A percentile compares a stretch with the other conserved stretches of the same genome.
phyloP scores from a whole-genome alignment of 2,113 vertebrate genomes.

The Mastomys coucha region DNA sequence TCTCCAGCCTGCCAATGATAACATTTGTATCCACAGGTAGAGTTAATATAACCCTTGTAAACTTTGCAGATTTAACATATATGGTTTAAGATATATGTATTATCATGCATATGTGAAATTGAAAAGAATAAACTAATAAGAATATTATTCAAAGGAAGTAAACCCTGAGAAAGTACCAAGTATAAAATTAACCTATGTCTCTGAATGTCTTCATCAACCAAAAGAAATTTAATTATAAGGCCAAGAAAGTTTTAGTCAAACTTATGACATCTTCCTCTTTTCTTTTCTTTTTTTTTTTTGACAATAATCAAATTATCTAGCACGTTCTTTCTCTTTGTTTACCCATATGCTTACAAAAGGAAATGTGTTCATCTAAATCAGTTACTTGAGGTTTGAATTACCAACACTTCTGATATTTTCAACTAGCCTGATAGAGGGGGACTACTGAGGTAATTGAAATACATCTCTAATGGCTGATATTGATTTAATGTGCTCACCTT shows the following conservation, averaged over 20 bases:
- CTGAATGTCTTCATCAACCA: background rate
- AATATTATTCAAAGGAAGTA: background rate
- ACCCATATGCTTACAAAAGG: background rate
- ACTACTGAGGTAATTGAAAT: slow-evolving; percentile 57
- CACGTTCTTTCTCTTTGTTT: background rate
- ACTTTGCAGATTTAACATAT: slow-evolving; percentile 8
- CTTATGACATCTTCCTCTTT: background rate
- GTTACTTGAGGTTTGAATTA: background rate
- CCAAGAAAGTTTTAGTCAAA: background rate
- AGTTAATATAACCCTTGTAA: background rate
- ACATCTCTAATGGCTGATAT: slow-evolving; percentile 53
- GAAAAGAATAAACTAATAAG: background rate
- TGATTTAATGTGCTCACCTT: slow-evolving; percentile 62
- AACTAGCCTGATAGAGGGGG: slow-evolving; percentile 31
- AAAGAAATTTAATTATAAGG: background rate
- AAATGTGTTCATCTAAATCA: slow-evolving; percentile 1
- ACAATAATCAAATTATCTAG: background rate
- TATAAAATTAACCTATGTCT: background rate
- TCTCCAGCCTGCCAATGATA: background rate
- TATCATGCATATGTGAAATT: background rate
- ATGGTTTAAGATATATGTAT: background rate
- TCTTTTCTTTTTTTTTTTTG: background rate
- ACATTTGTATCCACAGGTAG: background rate
- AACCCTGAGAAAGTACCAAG: background rate
- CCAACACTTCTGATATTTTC: background rate